phyloP scores from a whole-genome alignment of 2,888 invertebrate genomes.

The Caenorhabditis wallacei region DNA sequence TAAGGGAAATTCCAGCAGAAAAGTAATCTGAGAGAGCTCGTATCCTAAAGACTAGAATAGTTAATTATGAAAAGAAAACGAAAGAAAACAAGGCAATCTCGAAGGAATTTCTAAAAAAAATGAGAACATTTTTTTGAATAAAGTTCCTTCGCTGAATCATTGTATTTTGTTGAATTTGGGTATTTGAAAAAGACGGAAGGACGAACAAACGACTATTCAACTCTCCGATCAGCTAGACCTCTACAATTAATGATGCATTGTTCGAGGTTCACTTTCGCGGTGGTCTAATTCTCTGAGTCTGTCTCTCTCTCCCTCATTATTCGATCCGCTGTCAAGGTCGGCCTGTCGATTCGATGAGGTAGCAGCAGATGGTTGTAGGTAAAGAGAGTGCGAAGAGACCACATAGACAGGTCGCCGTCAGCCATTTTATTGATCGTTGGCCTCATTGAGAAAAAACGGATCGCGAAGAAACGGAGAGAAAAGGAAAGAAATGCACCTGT shows the following conservation, averaged over 20 bases:
- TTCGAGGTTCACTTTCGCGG: constrained; percentile 42
- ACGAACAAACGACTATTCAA: constrained; percentile 34
- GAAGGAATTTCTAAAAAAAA: too few species aligned
- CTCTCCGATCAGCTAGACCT: not conserved
- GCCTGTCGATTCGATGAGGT: constrained; percentile 1
- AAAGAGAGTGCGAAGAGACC: constrained; percentile 29
- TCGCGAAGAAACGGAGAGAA: constrained; percentile 11
- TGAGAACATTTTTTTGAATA: too few species aligned
- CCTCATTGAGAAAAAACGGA: constrained; percentile 2
- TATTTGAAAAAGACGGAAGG: not conserved
- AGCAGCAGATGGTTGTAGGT: constrained; percentile 53
- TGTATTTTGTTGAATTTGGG: too few species aligned
- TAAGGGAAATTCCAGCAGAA: too few species aligned
- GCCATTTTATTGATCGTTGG: constrained; percentile 54
- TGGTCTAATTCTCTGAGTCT: constrained; percentile 25
- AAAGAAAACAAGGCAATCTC: too few species aligned
- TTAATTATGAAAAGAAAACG: too few species aligned
- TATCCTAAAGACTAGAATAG: too few species aligned
- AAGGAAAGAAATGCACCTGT: constrained; percentile 44
- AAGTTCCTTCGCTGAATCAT: too few species aligned
- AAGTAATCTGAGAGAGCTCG: too few species aligned
- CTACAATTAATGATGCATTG: constrained; percentile 51
- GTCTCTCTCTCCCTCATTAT: constrained; percentile 5
- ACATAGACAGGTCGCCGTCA: constrained; percentile 26
- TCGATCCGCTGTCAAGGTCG: constrained; percentile 46